Conservation (phyloP, 1,140 invertebrate species). For the Melipona quadrifasciata region DNA sequence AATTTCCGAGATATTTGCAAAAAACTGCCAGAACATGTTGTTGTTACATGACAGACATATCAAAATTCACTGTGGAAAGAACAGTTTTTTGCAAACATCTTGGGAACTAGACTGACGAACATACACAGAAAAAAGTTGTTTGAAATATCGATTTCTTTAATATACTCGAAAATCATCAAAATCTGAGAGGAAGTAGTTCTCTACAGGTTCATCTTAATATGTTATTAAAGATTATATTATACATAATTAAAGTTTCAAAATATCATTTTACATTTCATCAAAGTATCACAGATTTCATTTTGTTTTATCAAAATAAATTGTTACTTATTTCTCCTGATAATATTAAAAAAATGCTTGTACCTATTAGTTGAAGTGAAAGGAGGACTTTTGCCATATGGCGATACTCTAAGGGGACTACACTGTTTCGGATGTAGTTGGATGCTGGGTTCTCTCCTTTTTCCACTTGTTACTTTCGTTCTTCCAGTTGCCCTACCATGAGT, state of each 20-base stretch:
- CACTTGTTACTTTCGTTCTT: constrained; percentile 85
- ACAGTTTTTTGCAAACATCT: too few relatives aligned
- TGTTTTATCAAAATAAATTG: not conserved
- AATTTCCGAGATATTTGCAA: too few relatives aligned
- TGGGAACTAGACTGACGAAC: too few relatives aligned
- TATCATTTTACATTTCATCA: too few relatives aligned
- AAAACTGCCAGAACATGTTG: too few relatives aligned
- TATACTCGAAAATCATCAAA: too few relatives aligned
- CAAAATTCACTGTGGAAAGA: too few relatives aligned
- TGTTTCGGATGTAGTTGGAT: constrained; percentile 79
- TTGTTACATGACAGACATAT: too few relatives aligned
- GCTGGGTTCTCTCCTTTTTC: constrained; percentile 81
- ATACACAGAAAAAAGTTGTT: too few relatives aligned
- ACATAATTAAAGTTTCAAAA: not conserved
- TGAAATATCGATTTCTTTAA: too few relatives aligned
- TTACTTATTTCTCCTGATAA: not conserved
- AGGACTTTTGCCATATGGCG: constrained; percentile 82
- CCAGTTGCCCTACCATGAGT: constrained; percentile 84
- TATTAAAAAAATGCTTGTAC: constrained; percentile 57
- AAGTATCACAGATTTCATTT: constrained; percentile 6
- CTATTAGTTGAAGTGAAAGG: constrained; percentile 76
- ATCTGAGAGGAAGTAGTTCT: too few relatives aligned
- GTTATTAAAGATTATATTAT: constrained; percentile 43
- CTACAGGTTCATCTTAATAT: constrained; percentile 23
- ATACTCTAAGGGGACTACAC: constrained; percentile 82